Evolutionary conservation across 2,888 invertebrate species (phyloP), one percentile per base, ranked within the genome.

Genomic region (Drosophila ustulata): DNA sequence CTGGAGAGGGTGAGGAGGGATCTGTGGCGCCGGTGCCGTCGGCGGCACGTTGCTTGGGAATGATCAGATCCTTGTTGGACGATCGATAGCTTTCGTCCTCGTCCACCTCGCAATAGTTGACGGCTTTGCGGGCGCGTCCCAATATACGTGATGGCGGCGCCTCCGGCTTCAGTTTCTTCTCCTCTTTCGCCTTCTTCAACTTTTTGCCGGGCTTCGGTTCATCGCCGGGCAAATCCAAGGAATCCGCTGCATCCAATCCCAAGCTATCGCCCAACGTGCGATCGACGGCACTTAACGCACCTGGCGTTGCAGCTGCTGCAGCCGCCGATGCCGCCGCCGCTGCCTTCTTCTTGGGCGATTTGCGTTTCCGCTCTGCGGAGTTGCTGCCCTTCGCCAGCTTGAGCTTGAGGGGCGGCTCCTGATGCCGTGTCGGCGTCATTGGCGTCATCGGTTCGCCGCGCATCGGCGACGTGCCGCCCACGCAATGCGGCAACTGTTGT

Each of bases 61-160:
- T 93, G 65, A 91, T 85, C 55, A 92, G 86, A 76, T 92, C 91
- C 64, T 89, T 90, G 26, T 89, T 65, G 25, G 92, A 91, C 49
- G 92, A 92, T 25, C 90, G 90, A 69, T 87, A 89, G 30, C 92
- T 90, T 9, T 92, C 92, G 47, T 91, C 91, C 13, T 92, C 92
- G 41, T 92, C 92, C 43, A 94, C 94, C 90, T 95, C 95, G 72
- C 94, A 94, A 92, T 95, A 95, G 90, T 95, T 95, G 41, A 95
- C 94, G 25, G 94, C 93, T 91, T 94, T 95, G 75, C 95, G 93
- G 81, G 94, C 94, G 9, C 95, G 88, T 3, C 91, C 90, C 66
- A 91, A 80, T 1, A 92, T 76, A 4, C 92, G 83, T 0, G 92
- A 92, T 0, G 92, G 92, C 23, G 90, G 88, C 57, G 91, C 90